Evolutionary conservation across 2,797 vertebrate genomes (phyloP).

Genomic region (Pygocentrus nattereri): DNA sequence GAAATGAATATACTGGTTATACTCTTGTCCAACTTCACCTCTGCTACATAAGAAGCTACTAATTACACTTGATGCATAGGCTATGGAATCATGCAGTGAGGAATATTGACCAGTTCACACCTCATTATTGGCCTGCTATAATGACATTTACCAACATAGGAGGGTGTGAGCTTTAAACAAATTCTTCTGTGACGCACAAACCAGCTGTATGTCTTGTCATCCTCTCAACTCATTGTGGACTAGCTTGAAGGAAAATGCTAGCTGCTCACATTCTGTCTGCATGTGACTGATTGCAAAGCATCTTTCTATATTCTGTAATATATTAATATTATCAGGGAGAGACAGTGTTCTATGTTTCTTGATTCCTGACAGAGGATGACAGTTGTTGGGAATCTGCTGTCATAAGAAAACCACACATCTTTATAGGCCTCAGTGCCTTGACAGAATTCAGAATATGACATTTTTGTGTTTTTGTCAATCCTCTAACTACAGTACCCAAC

Average conservation of each 20-base stretch:
- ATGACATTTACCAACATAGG: not conserved
- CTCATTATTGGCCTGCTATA: not conserved
- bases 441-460: too few relatives aligned
- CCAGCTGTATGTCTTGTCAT: not conserved
- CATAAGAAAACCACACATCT: not conserved
- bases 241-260: not conserved
- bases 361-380: not conserved
- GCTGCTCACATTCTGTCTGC: not conserved
- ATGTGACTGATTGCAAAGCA: not conserved
- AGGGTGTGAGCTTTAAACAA: too few relatives aligned
- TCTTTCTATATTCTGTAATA: too few relatives aligned
- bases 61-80: not conserved
- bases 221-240: not conserved
- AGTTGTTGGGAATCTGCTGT: not conserved
- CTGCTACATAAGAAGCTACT: too few relatives aligned
- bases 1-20: too few relatives aligned
- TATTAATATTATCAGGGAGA: not conserved
- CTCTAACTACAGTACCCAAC: too few relatives aligned
- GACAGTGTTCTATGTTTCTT: not conserved
- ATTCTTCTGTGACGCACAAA: not conserved
- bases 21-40: too few relatives aligned
- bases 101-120: not conserved
- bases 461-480: too few relatives aligned
- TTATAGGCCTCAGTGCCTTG: too few relatives aligned
- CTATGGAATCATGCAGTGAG: not conserved